A percentile compares a stretch with the other conserved stretches of the same genome.
Conservation (phyloP, 1,140 invertebrate species). For the Drosophila pandora region DNA sequence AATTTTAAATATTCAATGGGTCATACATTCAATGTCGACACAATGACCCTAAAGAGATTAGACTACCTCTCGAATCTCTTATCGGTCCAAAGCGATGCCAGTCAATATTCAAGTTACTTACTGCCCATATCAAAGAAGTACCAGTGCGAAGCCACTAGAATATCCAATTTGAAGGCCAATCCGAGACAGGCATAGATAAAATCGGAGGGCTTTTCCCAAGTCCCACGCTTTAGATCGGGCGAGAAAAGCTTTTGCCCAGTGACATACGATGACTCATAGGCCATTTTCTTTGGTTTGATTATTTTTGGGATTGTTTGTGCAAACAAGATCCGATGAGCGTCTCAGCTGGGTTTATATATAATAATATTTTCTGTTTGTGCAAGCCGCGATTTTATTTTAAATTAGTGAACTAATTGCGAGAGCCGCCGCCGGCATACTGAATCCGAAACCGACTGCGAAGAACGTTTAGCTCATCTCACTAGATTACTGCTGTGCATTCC, state of each 20-base stretch:
- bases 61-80: slow-evolving; percentile 3
- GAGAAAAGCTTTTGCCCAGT: slow-evolving; percentile 66
- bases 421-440: slow-evolving; percentile 65
- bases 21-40: not conserved
- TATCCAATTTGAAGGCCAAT: slow-evolving; percentile 65
- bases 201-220: slow-evolving; percentile 71
- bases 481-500: slow-evolving; percentile 5
- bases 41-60: slow-evolving; percentile 40
- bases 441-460: slow-evolving; percentile 23
- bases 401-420: slow-evolving; percentile 70
- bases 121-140: slow-evolving; percentile 63
- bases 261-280: slow-evolving; percentile 74
- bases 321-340: not conserved
- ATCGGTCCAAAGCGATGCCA: not conserved
- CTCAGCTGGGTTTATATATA: slow-evolving; percentile 3
- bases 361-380: slow-evolving; percentile 12
- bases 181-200: slow-evolving; percentile 69
- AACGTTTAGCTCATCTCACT: slow-evolving; percentile 7
- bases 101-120: slow-evolving; percentile 43
- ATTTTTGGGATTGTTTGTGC: not conserved
- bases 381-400: slow-evolving; percentile 45
- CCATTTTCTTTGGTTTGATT: slow-evolving; percentile 39
- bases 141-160: slow-evolving; percentile 58
- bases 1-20: not conserved
- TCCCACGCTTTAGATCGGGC: slow-evolving; percentile 67